Conservation (phyloP, 2,888 invertebrate genomes). For the Lacanobia wlatinum region DNA sequence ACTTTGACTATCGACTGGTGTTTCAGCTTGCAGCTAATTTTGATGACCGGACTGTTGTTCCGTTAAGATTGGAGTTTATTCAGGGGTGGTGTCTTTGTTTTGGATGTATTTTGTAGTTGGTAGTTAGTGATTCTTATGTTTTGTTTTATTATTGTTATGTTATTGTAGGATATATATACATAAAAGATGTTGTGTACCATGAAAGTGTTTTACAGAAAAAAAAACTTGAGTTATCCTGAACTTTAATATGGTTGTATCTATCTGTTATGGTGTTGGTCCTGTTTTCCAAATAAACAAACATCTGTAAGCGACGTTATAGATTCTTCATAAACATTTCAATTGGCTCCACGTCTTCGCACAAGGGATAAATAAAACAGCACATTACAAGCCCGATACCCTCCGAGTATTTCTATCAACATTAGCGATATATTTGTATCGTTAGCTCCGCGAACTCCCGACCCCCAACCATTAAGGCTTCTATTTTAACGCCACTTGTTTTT, state of each 20-base stretch:
- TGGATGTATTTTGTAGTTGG: background rate
- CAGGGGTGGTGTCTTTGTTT: background rate
- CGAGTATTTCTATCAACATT: conserved; percentile 54
- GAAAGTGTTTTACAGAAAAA: background rate
- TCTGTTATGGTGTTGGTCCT: background rate
- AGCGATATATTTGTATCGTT: conserved; percentile 63
- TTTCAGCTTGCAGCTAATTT: conserved; percentile 47
- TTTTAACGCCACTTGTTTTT: conserved; percentile 72
- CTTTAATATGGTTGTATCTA: background rate
- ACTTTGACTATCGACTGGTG: conserved; percentile 45
- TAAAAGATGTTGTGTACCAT: background rate
- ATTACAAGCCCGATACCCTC: conserved; percentile 29
- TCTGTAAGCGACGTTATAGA: background rate
- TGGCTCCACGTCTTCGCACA: conserved; percentile 9
- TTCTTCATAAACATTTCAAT: conserved; percentile 20
- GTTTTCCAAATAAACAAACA: conserved; percentile 17
- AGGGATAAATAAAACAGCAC: conserved; percentile 45
- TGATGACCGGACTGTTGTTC: conserved; percentile 43
- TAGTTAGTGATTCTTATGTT: too few species aligned
- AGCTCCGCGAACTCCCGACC: conserved; percentile 36
- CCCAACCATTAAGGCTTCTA: conserved; percentile 69
- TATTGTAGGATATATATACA: background rate
- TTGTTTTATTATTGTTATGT: too few species aligned
- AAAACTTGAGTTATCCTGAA: background rate
- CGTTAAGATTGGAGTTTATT: conserved; percentile 31